phyloP scores from a whole-genome alignment of 2,113 vertebrate species.

The Vulpes lagopus region DNA sequence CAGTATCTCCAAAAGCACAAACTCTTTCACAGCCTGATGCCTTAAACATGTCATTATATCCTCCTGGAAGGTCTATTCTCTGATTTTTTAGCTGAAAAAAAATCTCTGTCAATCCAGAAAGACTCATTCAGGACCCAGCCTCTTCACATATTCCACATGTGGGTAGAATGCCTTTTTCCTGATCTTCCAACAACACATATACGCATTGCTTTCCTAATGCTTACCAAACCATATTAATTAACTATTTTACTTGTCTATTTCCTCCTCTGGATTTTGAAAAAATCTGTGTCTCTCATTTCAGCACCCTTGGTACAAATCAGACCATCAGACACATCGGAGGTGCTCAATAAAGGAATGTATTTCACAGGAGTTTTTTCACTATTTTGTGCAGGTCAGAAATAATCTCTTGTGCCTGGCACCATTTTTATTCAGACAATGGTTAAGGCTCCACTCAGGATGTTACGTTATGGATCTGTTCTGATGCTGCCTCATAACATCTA shows the following conservation, averaged over 20 bases:
- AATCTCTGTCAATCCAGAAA: background rate
- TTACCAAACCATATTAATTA: background rate
- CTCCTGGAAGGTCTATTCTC: background rate
- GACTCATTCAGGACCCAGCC: background rate
- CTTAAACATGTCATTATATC: background rate
- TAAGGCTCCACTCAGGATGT: background rate
- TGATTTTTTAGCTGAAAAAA: background rate
- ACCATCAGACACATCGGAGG: background rate
- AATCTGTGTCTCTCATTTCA: background rate
- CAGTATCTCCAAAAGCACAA: background rate
- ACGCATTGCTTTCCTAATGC: background rate
- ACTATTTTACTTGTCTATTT: background rate
- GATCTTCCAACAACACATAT: background rate
- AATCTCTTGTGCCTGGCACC: background rate
- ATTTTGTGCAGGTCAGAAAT: conserved; percentile 30
- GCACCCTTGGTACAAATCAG: background rate
- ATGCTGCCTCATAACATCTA: conserved; percentile 58
- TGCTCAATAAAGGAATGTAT: background rate
- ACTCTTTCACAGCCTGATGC: background rate
- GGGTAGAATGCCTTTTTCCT: background rate
- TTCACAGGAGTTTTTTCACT: background rate
- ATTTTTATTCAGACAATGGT: conserved; percentile 59
- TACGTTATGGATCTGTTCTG: conserved; percentile 42
- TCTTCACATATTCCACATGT: background rate
- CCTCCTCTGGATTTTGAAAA: background rate